Conservation (phyloP, 2,113 vertebrate species). For the Emydocephalus ijimae region DNA sequence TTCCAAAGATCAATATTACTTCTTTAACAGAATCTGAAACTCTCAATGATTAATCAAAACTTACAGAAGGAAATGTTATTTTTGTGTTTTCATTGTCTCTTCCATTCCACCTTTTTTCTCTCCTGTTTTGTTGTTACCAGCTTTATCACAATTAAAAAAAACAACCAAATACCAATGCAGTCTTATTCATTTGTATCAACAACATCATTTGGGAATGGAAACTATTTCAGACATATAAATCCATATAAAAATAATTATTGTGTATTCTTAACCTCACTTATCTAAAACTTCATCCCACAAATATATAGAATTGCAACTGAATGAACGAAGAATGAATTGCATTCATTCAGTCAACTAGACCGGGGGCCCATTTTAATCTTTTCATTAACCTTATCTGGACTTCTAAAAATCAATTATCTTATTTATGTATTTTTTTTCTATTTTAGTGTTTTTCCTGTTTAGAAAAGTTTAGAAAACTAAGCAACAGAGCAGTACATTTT, state of each 20-base stretch:
- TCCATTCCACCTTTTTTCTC: not conserved
- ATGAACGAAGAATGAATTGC: not conserved
- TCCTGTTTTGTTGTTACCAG: not conserved
- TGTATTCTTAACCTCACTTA: not conserved
- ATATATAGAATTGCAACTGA: not conserved
- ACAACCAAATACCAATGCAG: not conserved
- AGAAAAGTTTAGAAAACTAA: not conserved
- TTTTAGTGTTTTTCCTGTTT: not conserved
- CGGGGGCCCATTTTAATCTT: not conserved
- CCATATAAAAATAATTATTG: not conserved
- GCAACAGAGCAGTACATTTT: not conserved
- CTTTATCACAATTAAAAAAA: not conserved
- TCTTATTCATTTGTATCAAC: not conserved
- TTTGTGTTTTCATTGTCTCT: not conserved
- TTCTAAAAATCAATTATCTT: not conserved
- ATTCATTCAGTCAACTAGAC: not conserved
- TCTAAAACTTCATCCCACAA: not conserved
- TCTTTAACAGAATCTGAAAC: not conserved
- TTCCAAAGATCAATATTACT: not conserved
- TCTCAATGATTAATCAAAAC: not conserved
- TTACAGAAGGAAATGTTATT: not conserved
- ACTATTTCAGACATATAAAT: not conserved
- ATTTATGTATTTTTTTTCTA: not conserved
- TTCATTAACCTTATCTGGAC: not conserved
- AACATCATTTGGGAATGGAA: not conserved